Conservation (phyloP, 2,888 invertebrate species). For the Embidobia sp. region DNA sequence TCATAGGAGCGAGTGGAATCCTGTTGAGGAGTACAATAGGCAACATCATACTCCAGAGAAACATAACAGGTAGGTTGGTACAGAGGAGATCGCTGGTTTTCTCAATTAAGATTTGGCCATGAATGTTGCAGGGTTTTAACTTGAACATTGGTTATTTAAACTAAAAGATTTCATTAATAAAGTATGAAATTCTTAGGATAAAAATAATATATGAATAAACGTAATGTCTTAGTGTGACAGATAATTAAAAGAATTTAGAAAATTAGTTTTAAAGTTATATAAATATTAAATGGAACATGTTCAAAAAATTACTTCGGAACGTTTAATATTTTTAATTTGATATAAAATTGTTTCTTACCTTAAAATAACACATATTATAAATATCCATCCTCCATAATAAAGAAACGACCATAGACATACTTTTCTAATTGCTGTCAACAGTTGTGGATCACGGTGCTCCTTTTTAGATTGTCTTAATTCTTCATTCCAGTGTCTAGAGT, state of each 20-base stretch:
- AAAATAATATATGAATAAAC: too few species aligned
- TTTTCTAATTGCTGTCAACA: slow-evolving; percentile 84
- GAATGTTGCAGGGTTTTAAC: too few species aligned
- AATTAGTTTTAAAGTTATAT: too few species aligned
- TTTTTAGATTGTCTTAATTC: slow-evolving; percentile 83
- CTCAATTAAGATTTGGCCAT: neutral
- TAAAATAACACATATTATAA: slow-evolving; percentile 84
- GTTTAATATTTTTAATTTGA: too few species aligned
- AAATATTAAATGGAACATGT: too few species aligned
- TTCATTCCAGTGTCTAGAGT: slow-evolving; percentile 84
- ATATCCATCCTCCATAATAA: slow-evolving; percentile 84
- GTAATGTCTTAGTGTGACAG: too few species aligned
- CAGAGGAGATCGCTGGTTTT: neutral
- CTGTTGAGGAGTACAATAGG: slow-evolving; percentile 1
- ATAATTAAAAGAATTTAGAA: too few species aligned
- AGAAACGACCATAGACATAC: slow-evolving; percentile 85
- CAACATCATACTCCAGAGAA: slow-evolving; percentile 33
- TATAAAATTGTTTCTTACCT: slow-evolving; percentile 79
- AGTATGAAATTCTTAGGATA: too few species aligned
- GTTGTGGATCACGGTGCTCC: slow-evolving; percentile 83
- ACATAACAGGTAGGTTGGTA: slow-evolving; percentile 27
- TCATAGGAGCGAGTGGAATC: slow-evolving; percentile 6
- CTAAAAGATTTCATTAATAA: too few species aligned
- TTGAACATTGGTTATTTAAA: too few species aligned
- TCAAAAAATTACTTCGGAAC: too few species aligned